Conservation (phyloP, 2,797 vertebrate species). For the Sarcoramphus papa region DNA sequence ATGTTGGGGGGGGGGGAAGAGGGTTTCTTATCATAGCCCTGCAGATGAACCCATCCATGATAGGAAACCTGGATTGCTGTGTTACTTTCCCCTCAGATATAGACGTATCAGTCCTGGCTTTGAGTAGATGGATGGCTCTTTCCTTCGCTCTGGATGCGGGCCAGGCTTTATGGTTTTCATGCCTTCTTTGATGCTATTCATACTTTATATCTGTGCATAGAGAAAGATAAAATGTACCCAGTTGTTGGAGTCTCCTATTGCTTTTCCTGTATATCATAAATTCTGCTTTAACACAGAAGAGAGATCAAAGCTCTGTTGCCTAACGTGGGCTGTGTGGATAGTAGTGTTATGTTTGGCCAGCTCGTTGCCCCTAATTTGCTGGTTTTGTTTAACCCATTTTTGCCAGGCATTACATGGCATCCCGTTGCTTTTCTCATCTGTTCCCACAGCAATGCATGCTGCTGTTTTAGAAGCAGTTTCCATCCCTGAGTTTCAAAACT, state of each 20-base stretch:
- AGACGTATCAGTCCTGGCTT: background rate
- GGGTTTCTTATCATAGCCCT: background rate
- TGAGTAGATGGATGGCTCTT: background rate
- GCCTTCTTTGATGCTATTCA: slow-evolving; percentile 36
- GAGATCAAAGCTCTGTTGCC: background rate
- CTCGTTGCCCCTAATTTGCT: background rate
- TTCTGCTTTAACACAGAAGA: background rate
- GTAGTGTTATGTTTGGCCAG: slow-evolving; percentile 17
- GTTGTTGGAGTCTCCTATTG: slow-evolving; percentile 30
- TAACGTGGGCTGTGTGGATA: background rate
- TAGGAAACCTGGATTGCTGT: background rate
- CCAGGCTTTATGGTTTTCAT: slow-evolving; percentile 16
- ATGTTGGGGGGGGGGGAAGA: background rate
- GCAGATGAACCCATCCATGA: background rate
- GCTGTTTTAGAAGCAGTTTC: background rate
- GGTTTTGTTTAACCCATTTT: slow-evolving; percentile 47
- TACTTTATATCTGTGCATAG: slow-evolving; percentile 8
- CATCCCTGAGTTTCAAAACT: background rate
- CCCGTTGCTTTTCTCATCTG: background rate
- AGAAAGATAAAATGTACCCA: slow-evolving; percentile 14
- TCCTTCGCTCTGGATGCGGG: background rate
- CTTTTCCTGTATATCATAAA: slow-evolving; percentile 28
- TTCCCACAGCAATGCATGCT: background rate
- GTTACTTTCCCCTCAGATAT: background rate
- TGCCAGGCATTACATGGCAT: background rate